Base-by-base conservation (phyloP, 2,888 invertebrate genomes). In the Hipparchia semele region DNA sequence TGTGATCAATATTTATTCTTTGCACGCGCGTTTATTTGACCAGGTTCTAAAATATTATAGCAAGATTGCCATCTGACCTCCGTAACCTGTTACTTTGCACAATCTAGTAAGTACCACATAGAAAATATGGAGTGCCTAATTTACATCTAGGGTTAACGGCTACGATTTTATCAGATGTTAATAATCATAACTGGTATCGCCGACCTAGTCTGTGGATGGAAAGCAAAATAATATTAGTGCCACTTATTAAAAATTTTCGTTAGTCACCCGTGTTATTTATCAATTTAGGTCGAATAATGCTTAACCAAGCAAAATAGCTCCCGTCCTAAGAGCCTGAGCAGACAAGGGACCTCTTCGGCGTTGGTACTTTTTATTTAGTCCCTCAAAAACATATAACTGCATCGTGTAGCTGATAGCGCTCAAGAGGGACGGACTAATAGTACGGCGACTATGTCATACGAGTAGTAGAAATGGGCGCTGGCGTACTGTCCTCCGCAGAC, bases 81-180 rank as follows among this genome's bases (percentile, higher is more conserved):
- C n/a, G n/a, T 12, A 62, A 62, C 13, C 61, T 45, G 60, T 60
- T 60, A 46, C 46, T 46, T 7, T 13, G n/a, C 46, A 49, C 62
- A 49, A 13, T 45, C 46, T 6, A 62, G n/a, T 46, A 13, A 62
- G n/a, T 46, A 13, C 62, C 8, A 45, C 62, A 8, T n/a, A n/a
- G 12, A 46, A 60, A 39, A 12, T 12, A 13, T 56, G 9, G 7
- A 59, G 39, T 39, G 39, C 39, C 13, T 59, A 59, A 62, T 62
- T 62, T 62, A 49, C 62, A 62, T 62, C n/a, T 51, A 64, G 64
- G 64, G 64, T 64, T 64, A 13, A 64, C 49, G 13, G 49, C 64
- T 49, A 23, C 23, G 1, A 39, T 64, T 23, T 64, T 51, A 64
- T 49, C 64, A 49, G 49, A 49, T 64, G 49, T 64, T 49, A 23